phyloP scores from a whole-genome alignment of 2,113 vertebrate species.

The Bombycilla garrulus region DNA sequence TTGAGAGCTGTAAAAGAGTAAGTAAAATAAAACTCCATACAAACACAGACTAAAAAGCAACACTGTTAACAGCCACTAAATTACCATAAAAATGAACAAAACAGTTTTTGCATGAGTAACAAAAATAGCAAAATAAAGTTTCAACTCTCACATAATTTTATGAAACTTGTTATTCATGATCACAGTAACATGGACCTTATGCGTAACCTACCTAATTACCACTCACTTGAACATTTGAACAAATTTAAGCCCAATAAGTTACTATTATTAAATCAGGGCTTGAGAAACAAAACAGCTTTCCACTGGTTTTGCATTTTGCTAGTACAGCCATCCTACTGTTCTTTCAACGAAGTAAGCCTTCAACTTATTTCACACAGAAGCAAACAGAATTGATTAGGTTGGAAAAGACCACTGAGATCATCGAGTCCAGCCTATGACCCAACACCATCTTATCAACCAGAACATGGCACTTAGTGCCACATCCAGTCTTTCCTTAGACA shows the following conservation, averaged over 20 bases:
- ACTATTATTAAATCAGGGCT: not conserved
- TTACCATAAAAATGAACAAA: not conserved
- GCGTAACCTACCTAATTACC: not conserved
- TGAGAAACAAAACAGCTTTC: not conserved
- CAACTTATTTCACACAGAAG: not conserved
- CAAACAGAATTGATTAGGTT: not conserved
- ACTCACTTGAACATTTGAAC: not conserved
- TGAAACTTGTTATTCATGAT: not conserved
- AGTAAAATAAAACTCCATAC: not conserved
- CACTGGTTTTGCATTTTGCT: not conserved
- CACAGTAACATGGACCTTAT: not conserved
- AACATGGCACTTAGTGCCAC: not conserved
- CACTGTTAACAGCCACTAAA: not conserved
- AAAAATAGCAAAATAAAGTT: not conserved
- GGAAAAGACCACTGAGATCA: not conserved
- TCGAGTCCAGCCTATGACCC: rapidly evolving
- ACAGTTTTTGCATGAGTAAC: not conserved
- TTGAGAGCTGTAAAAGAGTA: not conserved
- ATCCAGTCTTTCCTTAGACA: not conserved
- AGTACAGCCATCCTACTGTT: not conserved
- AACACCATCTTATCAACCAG: not conserved
- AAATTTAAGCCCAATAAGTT: not conserved
- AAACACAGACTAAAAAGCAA: not conserved
- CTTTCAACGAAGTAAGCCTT: not conserved
- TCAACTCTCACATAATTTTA: not conserved